These are phyloP conservation scores for Tromatobia lineatoria DNA, from an alignment of 2,888 invertebrate species.

Conservation along the genomic window DNA sequence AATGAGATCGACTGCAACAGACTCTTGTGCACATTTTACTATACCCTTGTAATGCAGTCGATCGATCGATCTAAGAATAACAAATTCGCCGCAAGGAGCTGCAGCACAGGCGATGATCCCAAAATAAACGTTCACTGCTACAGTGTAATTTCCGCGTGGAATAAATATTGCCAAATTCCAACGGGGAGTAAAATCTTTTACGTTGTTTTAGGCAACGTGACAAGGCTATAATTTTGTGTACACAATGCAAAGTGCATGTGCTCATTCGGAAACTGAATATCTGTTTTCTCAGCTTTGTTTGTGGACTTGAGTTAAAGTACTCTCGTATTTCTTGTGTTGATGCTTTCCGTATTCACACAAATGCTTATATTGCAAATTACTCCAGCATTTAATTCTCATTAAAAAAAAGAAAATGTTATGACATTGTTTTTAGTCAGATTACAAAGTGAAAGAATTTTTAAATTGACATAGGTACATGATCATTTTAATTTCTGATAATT, in stretches of 20 bases:
- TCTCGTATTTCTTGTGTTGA: constrained; percentile 16
- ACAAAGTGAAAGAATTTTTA: too few species aligned
- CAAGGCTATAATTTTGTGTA: background rate
- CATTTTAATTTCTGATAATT: too few species aligned
- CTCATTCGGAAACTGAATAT: background rate
- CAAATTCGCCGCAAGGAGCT: constrained; percentile 55
- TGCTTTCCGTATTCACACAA: background rate
- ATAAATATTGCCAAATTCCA: constrained; percentile 15
- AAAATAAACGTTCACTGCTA: constrained; percentile 47
- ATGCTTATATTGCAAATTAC: background rate
- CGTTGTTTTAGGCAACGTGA: background rate
- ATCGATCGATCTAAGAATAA: constrained; percentile 67
- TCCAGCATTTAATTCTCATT: too few species aligned
- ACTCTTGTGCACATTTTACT: constrained; percentile 32
- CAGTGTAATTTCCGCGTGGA: background rate
- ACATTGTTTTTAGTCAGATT: background rate
- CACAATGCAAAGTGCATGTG: constrained; percentile 1
- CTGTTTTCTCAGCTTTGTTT: constrained; percentile 1
- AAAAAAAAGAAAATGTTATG: too few species aligned
- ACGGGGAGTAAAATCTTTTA: background rate
- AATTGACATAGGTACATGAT: too few species aligned
- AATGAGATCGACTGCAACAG: constrained; percentile 9
- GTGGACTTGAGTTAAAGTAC: constrained; percentile 3
- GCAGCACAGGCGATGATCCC: constrained; percentile 56
- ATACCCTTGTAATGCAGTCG: constrained; percentile 27